phyloP scores from a whole-genome alignment of 2,888 invertebrate species.

The Ectemnius continuus region DNA sequence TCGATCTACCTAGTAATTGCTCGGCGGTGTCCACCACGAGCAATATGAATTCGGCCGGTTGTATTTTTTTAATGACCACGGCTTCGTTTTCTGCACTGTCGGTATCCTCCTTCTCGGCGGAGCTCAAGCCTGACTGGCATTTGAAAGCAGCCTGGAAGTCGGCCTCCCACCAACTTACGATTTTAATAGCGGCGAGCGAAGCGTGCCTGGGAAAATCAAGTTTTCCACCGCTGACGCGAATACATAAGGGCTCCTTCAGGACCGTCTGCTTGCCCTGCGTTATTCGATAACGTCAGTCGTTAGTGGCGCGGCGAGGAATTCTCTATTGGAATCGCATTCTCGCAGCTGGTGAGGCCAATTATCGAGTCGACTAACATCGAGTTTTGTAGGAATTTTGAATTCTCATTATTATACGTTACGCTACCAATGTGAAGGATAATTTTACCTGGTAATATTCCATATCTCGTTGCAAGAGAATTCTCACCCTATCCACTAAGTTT shows the following conservation, averaged over 20 bases:
- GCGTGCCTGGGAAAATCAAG: slow-evolving; percentile 91
- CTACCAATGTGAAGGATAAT: background rate
- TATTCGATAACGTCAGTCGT: background rate
- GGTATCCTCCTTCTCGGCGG: slow-evolving; percentile 74
- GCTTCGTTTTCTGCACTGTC: slow-evolving; percentile 69
- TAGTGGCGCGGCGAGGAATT: no score
- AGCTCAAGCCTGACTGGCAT: slow-evolving; percentile 81
- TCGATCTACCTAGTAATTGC: slow-evolving; percentile 82
- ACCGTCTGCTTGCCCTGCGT: slow-evolving; percentile 85
- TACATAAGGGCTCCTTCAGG: slow-evolving; percentile 87
- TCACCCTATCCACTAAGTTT: slow-evolving; percentile 91
- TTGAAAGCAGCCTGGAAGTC: slow-evolving; percentile 88
- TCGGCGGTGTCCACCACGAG: slow-evolving; percentile 86
- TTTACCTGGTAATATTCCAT: slow-evolving; percentile 89
- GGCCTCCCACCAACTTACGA: slow-evolving; percentile 92
- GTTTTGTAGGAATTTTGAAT: no score
- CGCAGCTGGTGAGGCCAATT: no score
- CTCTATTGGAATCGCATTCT: no score
- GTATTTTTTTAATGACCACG: slow-evolving; percentile 85
- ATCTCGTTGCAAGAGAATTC: slow-evolving; percentile 89
- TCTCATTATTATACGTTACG: no score
- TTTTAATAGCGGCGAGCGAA: slow-evolving; percentile 90
- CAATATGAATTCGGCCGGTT: slow-evolving; percentile 87
- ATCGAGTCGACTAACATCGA: no score
- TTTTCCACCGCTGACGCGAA: slow-evolving; percentile 89